Percentiles rank a stretch among this genome's conserved stretches.
phyloP scores from a whole-genome alignment of 2,113 vertebrate species.

The Pelvicachromis taeniatus region DNA sequence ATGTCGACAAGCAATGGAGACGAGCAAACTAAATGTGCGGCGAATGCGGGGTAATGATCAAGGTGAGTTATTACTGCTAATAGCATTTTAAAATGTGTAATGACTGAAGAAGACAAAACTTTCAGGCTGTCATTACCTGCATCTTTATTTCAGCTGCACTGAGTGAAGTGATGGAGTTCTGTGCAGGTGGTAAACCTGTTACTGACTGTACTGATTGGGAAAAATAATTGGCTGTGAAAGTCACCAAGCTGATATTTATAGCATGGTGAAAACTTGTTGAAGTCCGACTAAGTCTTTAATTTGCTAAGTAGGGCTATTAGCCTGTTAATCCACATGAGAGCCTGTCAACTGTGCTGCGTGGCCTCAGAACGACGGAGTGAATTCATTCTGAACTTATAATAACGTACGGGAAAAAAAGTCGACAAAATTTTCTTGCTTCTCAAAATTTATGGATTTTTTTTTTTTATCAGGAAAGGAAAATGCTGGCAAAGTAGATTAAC shows the following conservation, averaged over 20 bases:
- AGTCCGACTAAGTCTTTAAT: background rate
- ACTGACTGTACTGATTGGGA: background rate
- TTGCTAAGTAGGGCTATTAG: conserved; percentile 13
- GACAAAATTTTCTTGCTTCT: background rate
- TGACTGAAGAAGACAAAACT: background rate
- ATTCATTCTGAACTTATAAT: background rate
- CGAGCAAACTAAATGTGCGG: background rate
- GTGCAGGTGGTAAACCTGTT: background rate
- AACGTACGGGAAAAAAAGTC: background rate
- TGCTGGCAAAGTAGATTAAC: background rate
- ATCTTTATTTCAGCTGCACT: background rate
- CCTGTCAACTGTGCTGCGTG: background rate
- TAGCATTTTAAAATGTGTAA: background rate
- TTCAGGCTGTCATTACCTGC: background rate
- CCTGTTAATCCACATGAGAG: conserved; percentile 39
- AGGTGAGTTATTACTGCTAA: conserved; percentile 22
- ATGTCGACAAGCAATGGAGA: conserved; percentile 53
- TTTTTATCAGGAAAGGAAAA: background rate
- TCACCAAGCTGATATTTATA: background rate
- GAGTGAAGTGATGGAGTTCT: background rate
- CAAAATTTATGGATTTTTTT: accelerated
- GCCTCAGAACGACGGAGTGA: background rate
- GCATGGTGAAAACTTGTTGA: background rate
- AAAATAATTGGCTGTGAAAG: background rate
- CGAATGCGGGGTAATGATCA: background rate